Percentiles rank a stretch among this genome's conserved stretches.
These are phyloP conservation scores for Pimpla rufipes DNA, from an alignment of 2,888 invertebrate species.

Conservation along the genomic window DNA sequence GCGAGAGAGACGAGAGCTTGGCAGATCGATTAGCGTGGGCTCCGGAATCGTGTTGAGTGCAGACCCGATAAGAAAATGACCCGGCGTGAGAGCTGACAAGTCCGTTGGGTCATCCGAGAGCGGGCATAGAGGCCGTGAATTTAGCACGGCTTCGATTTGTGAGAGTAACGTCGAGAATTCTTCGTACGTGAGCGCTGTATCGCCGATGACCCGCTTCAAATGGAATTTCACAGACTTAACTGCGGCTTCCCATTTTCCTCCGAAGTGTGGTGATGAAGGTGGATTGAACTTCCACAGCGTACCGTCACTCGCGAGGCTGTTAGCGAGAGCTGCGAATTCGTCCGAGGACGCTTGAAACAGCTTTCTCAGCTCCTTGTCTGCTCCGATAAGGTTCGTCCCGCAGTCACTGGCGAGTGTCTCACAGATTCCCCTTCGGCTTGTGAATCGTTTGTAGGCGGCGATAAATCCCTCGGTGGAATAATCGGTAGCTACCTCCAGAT, in stretches of 20 bases:
- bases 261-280: background rate
- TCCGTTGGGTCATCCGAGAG: background rate
- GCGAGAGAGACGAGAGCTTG: slow-evolving; percentile 3
- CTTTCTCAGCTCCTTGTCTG: too few species aligned
- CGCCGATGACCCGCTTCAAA: background rate
- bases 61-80: background rate
- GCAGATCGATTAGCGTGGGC: background rate
- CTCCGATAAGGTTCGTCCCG: too few species aligned
- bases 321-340: too few species aligned
- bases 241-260: background rate
- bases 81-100: background rate
- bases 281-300: background rate
- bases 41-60: background rate
- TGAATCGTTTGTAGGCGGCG: too few species aligned
- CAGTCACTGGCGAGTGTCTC: too few species aligned
- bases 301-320: too few species aligned
- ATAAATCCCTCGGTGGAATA: too few species aligned
- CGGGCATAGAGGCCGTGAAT: too few species aligned
- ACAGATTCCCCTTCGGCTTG: too few species aligned
- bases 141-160: background rate
- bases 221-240: background rate
- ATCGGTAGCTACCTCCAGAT: too few species aligned
- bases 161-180: background rate
- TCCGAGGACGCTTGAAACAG: too few species aligned
- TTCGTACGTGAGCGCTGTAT: background rate